Evolutionary conservation across 2,888 invertebrate species (phyloP), one percentile per base, ranked within the genome.

Genomic region (Amphipoea lucens): DNA sequence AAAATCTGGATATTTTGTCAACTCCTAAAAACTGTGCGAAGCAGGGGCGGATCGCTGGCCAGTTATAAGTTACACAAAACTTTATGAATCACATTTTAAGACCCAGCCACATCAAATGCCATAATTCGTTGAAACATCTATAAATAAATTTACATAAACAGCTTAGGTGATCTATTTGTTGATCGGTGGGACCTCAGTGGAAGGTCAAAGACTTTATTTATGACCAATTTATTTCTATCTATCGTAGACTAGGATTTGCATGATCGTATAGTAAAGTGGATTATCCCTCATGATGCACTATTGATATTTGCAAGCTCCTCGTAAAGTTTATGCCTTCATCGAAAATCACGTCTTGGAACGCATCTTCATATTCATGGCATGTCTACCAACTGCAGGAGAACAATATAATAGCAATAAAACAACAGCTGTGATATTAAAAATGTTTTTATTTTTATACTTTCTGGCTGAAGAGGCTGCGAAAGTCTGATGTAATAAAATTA

Each of bases 281-380:
- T 95, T 94, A 95, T 94, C 93, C 92, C 85, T 90, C 90, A 92
- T 93, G 91, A 95, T 94, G 92, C 92, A 93, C 93, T 93, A 93
- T 93, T 94, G 93, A 94, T 94, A 93, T 93, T 93, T 92, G 90
- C 88, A 91, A 92, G 89, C 85, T 89, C 88, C 88, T 91, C 92
- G 89, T 93, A 94, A 94, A 94, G 75, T 95, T 93, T 94, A 93
- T 91, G 90, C 86, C 87, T 91, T 92, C 87, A 92, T 93, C 88
- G 90, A 91, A 91, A 91, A 91, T 90, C 90, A 88, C 87, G 89
- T 90, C 87, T 91, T 84, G 75, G 77, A n/a, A 88, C 83, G 81
- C 87, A 86, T 84, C 89, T 89, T 88, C 85, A 90, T 89, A 88
- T 88, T 89, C 90, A 81, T 85, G 76, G 78, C 82, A 71, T 82